Evolutionary conservation across 1,140 invertebrate genomes (phyloP).

Genomic region (Rhyacophila brunnea): DNA sequence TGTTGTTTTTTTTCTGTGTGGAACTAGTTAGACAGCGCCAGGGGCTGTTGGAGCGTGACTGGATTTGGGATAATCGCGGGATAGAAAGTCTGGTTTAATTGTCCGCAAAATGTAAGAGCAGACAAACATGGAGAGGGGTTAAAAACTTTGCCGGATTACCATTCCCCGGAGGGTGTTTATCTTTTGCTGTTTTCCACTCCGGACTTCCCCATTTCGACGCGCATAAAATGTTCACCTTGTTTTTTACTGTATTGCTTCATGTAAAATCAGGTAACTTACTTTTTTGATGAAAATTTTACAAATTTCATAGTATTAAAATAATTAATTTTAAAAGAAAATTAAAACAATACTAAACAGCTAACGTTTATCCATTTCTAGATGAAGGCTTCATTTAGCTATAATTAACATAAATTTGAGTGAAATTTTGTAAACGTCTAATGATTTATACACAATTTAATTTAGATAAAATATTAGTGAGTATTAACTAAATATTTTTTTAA

Average conservation of each 20-base stretch:
- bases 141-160: constrained; percentile 1
- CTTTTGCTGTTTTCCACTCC: constrained; percentile 1
- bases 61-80: neutral
- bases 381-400: too few species aligned
- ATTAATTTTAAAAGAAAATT: too few species aligned
- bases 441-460: too few species aligned
- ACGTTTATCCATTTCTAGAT: too few species aligned
- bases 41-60: neutral
- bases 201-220: neutral
- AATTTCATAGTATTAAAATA: too few species aligned
- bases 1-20: neutral
- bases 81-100: neutral
- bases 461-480: too few species aligned
- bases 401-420: too few species aligned
- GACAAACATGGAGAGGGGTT: neutral
- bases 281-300: too few species aligned
- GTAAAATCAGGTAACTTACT: too few species aligned
- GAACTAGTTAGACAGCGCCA: neutral
- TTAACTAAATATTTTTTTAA: too few species aligned
- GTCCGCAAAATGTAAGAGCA: neutral
- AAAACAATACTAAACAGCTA: too few species aligned
- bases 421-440: too few species aligned
- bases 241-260: neutral
- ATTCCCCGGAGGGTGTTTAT: neutral
- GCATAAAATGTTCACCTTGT: neutral